These are phyloP conservation scores for Mystacides longicornis DNA, from an alignment of 2,888 invertebrate species.

Conservation along the genomic window DNA sequence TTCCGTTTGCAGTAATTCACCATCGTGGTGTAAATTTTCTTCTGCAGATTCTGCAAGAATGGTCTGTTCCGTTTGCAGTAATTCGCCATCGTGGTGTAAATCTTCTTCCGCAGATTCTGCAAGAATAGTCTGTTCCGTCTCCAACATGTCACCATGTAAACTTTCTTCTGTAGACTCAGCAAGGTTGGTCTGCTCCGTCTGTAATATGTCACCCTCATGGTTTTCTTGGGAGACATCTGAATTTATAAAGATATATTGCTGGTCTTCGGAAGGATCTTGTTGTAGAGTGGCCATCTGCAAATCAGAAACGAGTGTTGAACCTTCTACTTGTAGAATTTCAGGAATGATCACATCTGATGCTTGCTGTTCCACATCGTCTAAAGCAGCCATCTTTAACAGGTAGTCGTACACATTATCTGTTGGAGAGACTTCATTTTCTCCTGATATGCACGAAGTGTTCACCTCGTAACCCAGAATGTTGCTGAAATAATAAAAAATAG, in stretches of 20 bases:
- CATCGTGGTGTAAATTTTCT: neutral
- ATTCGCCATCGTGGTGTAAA: neutral
- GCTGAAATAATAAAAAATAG: constrained; percentile 28
- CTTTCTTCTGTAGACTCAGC: no score
- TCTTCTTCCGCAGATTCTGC: no score
- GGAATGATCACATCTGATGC: neutral
- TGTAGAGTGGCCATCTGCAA: neutral
- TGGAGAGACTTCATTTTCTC: constrained; percentile 38
- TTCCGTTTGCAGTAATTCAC: neutral
- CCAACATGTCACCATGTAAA: neutral
- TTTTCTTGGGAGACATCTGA: no score
- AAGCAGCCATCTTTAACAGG: constrained; percentile 35
- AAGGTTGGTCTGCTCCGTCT: no score
- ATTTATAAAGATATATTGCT: no score
- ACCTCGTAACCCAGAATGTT: constrained; percentile 40
- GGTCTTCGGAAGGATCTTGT: neutral
- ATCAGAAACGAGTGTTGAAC: neutral
- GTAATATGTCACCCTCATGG: no score
- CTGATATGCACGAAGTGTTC: constrained; percentile 40
- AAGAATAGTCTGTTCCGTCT: neutral
- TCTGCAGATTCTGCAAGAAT: no score
- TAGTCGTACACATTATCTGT: constrained; percentile 42
- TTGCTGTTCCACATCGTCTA: constrained; percentile 7
- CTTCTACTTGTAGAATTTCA: neutral
- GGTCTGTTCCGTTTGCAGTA: neutral